Conservation (phyloP, 2,888 invertebrate genomes). For the Pristionchus japonicus region DNA sequence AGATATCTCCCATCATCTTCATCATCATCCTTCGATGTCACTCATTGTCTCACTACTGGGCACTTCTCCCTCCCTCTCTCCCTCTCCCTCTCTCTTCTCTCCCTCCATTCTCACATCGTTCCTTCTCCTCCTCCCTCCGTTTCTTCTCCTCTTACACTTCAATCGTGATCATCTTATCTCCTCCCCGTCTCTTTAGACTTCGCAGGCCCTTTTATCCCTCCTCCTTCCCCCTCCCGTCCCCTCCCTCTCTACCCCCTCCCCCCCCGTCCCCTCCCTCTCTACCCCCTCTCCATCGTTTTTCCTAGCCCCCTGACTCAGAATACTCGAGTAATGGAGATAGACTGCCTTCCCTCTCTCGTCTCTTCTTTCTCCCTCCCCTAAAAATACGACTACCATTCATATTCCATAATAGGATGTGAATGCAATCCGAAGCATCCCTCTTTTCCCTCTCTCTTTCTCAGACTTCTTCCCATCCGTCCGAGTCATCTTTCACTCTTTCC, state of each 20-base stretch:
- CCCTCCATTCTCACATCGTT: constrained; percentile 8
- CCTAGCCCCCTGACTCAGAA: constrained; percentile 26
- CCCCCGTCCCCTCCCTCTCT: not conserved
- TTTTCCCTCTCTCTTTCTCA: not conserved
- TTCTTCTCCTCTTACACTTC: constrained; percentile 16
- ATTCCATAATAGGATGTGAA: constrained; percentile 37
- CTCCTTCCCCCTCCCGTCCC: not conserved
- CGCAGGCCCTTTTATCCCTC: not conserved
- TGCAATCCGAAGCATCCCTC: constrained; percentile 21
- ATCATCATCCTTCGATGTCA: not conserved
- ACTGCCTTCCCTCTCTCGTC: not conserved
- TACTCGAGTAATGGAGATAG: constrained; percentile 37
- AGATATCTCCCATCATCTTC: not conserved
- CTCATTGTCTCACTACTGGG: not conserved
- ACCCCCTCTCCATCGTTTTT: constrained; percentile 28
- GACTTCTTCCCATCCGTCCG: constrained; percentile 8
- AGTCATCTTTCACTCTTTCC: constrained; percentile 18
- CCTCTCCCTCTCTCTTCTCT: not conserved
- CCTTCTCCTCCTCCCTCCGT: not conserved
- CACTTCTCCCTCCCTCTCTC: not conserved
- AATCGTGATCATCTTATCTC: constrained; percentile 6
- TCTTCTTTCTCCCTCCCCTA: not conserved
- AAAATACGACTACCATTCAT: not conserved
- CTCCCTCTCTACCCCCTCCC: not conserved
- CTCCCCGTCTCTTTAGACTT: not conserved